phyloP scores from a whole-genome alignment of 1,140 invertebrate genomes.

The Drosophila ironensis region DNA sequence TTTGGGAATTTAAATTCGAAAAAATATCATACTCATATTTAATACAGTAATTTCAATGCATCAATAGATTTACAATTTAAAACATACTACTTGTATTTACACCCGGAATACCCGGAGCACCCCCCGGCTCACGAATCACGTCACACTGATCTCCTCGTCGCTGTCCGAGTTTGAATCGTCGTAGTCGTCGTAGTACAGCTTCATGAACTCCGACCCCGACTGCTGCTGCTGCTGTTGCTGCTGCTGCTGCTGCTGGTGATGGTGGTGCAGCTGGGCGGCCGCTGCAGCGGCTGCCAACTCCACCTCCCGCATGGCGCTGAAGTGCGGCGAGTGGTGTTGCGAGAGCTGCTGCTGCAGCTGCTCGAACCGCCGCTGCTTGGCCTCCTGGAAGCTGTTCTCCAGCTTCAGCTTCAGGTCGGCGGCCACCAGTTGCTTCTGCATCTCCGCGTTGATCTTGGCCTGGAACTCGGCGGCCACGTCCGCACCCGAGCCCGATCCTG shows the following conservation, averaged over 20 bases:
- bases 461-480: conserved; percentile 61
- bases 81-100: conserved; percentile 61
- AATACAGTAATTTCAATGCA: conserved; percentile 55
- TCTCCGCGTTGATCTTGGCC: conserved; percentile 80
- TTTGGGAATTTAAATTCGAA: conserved; percentile 75
- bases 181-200: conserved; percentile 84
- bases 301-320: conserved; percentile 69
- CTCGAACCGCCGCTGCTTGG: conserved; percentile 73
- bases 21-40: conserved; percentile 65
- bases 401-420: conserved; percentile 78
- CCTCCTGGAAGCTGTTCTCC: conserved; percentile 69
- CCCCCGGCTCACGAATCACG: conserved; percentile 84
- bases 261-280: conserved; percentile 70
- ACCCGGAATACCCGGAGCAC: no score
- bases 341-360: conserved; percentile 76
- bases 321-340: conserved; percentile 75
- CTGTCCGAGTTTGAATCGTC: conserved; percentile 88
- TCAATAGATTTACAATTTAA: conserved; percentile 63
- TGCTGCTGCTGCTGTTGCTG: conserved; percentile 49
- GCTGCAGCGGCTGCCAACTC: conserved; percentile 64
- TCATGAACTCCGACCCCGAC: conserved; percentile 82
- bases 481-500: conserved; percentile 66
- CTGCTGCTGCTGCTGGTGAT: conserved; percentile 68
- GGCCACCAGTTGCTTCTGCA: conserved; percentile 78
- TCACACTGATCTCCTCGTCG: conserved; percentile 92